A percentile compares a stretch with the other conserved stretches of the same genome.
Evolutionary conservation across 37 sponge, comb jelly and placozoan genomes (phyloP).

Genomic region (Oscarella lobularis): DNA sequence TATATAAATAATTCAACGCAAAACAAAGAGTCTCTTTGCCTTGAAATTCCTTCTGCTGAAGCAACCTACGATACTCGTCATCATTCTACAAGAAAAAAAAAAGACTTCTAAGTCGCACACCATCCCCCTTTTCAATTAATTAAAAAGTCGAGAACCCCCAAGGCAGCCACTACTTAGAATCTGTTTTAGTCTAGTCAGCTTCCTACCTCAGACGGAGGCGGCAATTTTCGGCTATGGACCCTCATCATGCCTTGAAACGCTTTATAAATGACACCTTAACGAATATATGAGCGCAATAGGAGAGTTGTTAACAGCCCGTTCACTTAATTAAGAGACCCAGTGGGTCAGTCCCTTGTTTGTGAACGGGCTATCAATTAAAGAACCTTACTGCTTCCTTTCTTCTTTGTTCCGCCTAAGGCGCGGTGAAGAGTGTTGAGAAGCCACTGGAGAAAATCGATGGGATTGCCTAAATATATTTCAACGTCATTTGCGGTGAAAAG

Average conservation of each 20-base stretch:
- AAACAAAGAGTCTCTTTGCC: not conserved
- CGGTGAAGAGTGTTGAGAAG: slow-evolving; percentile 78
- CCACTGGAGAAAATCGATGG: slow-evolving; percentile 93
- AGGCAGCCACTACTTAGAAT: not conserved
- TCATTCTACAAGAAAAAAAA: not conserved
- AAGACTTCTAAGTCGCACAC: not conserved
- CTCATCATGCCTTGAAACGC: slow-evolving; percentile 69
- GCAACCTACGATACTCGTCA: not conserved
- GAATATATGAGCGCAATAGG: not conserved
- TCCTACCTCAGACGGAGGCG: slow-evolving; percentile 34
- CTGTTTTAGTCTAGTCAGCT: not conserved
- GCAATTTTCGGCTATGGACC: slow-evolving; percentile 53
- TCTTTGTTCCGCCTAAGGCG: slow-evolving; percentile 46
- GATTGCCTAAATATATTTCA: slow-evolving; percentile 83
- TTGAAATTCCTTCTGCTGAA: slow-evolving; percentile 3
- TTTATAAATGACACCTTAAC: slow-evolving; percentile 25
- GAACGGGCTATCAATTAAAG: not conserved
- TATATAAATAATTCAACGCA: not conserved
- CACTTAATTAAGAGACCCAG: too few species aligned
- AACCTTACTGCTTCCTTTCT: slow-evolving; percentile 19
- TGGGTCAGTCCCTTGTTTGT: too few species aligned
- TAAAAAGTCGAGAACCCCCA: too few species aligned
- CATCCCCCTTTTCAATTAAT: not conserved
- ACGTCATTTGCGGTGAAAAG: too few species aligned
- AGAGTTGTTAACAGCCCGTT: too few species aligned